A percentile compares a stretch with the other conserved stretches of the same genome.
These are phyloP conservation scores for Phyllostomus hastatus DNA, from an alignment of 2,113 vertebrate genomes.

Conservation along the genomic window DNA sequence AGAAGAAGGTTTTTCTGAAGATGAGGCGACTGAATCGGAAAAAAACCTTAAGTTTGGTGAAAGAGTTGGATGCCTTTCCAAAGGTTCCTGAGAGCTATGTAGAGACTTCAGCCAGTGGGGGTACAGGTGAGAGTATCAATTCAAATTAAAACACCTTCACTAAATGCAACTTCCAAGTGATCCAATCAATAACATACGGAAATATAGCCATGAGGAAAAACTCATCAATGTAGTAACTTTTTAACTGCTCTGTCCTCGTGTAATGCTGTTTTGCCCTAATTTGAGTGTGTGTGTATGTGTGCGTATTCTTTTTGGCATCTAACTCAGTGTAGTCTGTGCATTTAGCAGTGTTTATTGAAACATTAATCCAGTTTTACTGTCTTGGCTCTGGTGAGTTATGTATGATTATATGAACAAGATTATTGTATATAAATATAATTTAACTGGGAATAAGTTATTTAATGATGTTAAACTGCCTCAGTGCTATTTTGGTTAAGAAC, in stretches of 20 bases:
- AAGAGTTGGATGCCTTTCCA: slow-evolving; percentile 96
- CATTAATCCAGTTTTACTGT: neutral
- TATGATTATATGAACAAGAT: neutral
- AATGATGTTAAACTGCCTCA: neutral
- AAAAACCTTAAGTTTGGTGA: slow-evolving; percentile 95
- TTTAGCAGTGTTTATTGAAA: neutral
- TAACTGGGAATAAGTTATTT: neutral
- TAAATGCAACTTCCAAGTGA: neutral
- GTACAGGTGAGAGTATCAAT: slow-evolving; percentile 86
- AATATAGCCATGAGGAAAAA: neutral
- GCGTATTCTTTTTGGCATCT: neutral
- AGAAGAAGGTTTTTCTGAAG: slow-evolving; percentile 79
- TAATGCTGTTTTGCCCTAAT: neutral
- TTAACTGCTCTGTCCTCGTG: neutral
- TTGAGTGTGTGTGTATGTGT: neutral
- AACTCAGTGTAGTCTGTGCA: neutral
- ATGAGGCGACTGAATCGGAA: slow-evolving; percentile 96
- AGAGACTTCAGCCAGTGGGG: slow-evolving; percentile 93
- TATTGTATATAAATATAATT: neutral
- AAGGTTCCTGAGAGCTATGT: slow-evolving; percentile 98
- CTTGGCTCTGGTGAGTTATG: neutral
- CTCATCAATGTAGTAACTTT: neutral
- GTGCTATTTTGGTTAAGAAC: slow-evolving; percentile 5
- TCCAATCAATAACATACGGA: neutral
- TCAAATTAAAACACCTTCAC: neutral